Evolutionary conservation across 2,888 invertebrate genomes (phyloP).

Genomic region (Taenaris catops): DNA sequence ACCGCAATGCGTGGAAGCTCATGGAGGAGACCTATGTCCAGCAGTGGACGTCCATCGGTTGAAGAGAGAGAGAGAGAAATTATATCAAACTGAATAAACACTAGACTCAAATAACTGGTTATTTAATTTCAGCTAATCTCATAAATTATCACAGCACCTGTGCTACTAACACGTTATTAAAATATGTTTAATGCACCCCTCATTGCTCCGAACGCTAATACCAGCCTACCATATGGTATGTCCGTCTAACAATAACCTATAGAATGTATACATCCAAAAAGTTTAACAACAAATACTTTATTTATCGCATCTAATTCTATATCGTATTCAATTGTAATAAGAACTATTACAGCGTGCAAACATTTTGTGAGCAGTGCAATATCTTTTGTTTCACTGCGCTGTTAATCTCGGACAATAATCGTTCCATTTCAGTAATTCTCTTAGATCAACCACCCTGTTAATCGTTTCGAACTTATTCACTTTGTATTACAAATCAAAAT

Average conservation of each 20-base stretch:
- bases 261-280: constrained; percentile 12
- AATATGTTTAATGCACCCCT: constrained; percentile 61
- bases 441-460: constrained; percentile 71
- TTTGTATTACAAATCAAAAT: constrained; percentile 23
- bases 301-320: constrained; percentile 10
- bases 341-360: constrained; percentile 6
- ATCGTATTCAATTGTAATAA: constrained; percentile 5
- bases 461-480: constrained; percentile 52
- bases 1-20: no score
- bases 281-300: neutral
- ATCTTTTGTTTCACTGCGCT: constrained; percentile 31
- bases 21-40: no score
- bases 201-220: constrained; percentile 45
- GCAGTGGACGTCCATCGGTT: no score
- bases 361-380: constrained; percentile 3
- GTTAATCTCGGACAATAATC: constrained; percentile 54
- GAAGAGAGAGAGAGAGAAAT: no score
- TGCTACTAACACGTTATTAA: constrained; percentile 41
- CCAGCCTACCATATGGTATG: constrained; percentile 63
- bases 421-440: constrained; percentile 62
- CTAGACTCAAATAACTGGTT: no score
- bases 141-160: constrained; percentile 35
- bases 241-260: constrained; percentile 42
- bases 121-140: constrained; percentile 28
- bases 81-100: no score